A percentile compares a stretch with the other conserved stretches of the same genome.
Evolutionary conservation across 2,888 invertebrate genomes (phyloP).

Genomic region (Pocota personata): DNA sequence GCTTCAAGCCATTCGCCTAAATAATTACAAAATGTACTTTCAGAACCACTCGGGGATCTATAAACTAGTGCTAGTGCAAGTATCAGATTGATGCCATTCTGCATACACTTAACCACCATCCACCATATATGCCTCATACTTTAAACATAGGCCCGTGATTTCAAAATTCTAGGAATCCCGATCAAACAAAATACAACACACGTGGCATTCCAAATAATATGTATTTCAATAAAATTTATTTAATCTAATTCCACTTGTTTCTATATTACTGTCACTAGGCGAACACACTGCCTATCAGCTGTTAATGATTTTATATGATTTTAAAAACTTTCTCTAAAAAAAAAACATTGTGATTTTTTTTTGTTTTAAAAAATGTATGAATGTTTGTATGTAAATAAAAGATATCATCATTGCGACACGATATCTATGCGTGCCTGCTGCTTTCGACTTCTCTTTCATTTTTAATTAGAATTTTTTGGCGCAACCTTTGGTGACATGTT

Average conservation of each 20-base stretch:
- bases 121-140: too few relatives aligned
- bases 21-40: too few relatives aligned
- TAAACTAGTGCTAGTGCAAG: too few relatives aligned
- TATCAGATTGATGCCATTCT: too few relatives aligned
- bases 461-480: constrained; percentile 65
- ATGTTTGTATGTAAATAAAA: not conserved
- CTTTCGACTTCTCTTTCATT: constrained; percentile 40
- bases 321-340: constrained; percentile 22
- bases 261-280: not conserved
- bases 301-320: constrained; percentile 61
- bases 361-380: not conserved
- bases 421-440: constrained; percentile 25
- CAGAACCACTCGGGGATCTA: too few relatives aligned
- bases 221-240: not conserved
- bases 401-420: constrained; percentile 31
- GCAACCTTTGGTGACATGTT: constrained; percentile 52
- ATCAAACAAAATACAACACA: not conserved
- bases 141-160: too few relatives aligned
- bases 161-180: not conserved
- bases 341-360: not conserved
- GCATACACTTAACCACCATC: too few relatives aligned
- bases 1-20: too few relatives aligned
- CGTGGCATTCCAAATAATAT: not conserved
- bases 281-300: constrained; percentile 34
- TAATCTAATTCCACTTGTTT: not conserved